Base-by-base conservation (phyloP, 2,113 vertebrate genomes). In the Oenanthe melanoleuca region DNA sequence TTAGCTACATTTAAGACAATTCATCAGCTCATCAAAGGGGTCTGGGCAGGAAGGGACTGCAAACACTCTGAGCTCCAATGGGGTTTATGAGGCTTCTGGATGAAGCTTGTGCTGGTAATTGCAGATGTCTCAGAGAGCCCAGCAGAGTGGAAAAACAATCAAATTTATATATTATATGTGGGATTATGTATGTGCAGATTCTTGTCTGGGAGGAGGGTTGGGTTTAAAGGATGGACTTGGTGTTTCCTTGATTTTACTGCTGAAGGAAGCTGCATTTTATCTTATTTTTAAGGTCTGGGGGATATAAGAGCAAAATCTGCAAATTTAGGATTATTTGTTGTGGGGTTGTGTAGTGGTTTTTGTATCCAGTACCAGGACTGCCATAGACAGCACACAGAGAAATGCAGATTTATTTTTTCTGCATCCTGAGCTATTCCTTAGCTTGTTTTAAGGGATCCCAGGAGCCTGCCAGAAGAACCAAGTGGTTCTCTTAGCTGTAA, bases 401-500 rank as follows among this genome's bases (percentile, higher is more conserved):
- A 65, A 59, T 61, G 80, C n/a, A 56, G 85, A 34, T 79, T 47
- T 57, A 25, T 40, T 50, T 89, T 75, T 61, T 66, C 81, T 8
- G 4, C 75, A 56, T 34, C 28, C 14, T 75, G 31, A 69, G 67
- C 85, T 60, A 16, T 74, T 53, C 88, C 65, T 89, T 59, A 57
- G 69, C 70, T 82, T 70, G 44, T 31, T 84, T 29, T 38, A 20
- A 91, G 80, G 91, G 45, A 78, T 86, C 64, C 88, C 91, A 92
- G 86, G 96, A 94, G 92, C 87, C 79, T 29, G 23, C 52, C 47
- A 47, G 81, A 63, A 38, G 56, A 91, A 79, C 17, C 0, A 80
- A 92, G 92, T 86, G 91, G 40, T 92, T 96, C 92, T 95, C 85
- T 81, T 77, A 69, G 29, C 83, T 84, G 60, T 84, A 91, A 94